phyloP scores from a whole-genome alignment of 2,888 invertebrate genomes.

The Platyscelio sp. region DNA sequence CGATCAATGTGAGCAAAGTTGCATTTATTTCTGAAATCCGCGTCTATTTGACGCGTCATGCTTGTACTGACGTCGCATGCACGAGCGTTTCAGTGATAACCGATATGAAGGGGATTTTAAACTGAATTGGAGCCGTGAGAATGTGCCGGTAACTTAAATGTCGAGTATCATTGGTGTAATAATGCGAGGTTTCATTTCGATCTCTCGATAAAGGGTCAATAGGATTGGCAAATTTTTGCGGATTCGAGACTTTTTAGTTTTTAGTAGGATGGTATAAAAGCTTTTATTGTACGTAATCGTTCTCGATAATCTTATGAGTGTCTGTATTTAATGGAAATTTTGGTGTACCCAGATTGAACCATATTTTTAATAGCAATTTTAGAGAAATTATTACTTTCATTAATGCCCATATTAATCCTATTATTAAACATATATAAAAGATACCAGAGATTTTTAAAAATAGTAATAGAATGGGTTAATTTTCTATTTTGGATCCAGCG shows the following conservation, averaged over 20 bases:
- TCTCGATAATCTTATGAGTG: background rate
- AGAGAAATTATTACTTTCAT: too few relatives aligned
- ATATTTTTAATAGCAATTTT: background rate
- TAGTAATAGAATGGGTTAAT: too few relatives aligned
- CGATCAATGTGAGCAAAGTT: constrained; percentile 2
- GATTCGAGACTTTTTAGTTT: background rate
- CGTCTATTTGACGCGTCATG: constrained; percentile 20
- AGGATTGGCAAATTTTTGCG: constrained; percentile 7
- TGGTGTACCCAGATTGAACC: too few relatives aligned
- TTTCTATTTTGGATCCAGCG: too few relatives aligned
- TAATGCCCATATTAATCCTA: too few relatives aligned
- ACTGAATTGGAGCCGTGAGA: constrained; percentile 10
- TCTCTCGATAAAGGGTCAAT: constrained; percentile 7
- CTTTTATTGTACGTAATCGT: background rate
- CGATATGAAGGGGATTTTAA: constrained; percentile 11
- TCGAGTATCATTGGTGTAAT: too few relatives aligned
- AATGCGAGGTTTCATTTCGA: constrained; percentile 20
- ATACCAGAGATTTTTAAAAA: too few relatives aligned
- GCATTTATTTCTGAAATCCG: constrained; percentile 30
- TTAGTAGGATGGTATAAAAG: background rate
- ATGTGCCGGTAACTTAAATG: background rate
- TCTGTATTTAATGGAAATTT: background rate
- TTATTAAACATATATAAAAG: too few relatives aligned
- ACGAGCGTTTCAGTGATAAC: constrained; percentile 10
- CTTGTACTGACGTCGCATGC: constrained; percentile 7